Evolutionary conservation across 2,113 vertebrate genomes (phyloP).

Genomic region (Noturus placidus): DNA sequence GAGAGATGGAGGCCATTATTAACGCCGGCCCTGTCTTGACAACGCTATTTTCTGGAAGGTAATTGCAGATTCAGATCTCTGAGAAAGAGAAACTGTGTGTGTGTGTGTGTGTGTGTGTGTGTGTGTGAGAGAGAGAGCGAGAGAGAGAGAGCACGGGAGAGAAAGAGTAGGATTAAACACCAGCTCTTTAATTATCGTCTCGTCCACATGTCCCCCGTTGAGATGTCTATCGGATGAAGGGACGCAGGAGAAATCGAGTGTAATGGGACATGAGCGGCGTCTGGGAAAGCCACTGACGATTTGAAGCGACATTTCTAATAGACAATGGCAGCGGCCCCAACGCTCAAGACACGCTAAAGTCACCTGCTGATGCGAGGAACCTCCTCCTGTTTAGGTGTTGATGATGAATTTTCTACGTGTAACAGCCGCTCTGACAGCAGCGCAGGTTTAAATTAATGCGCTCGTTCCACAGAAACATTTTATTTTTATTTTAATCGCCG

Average conservation of each 20-base stretch:
- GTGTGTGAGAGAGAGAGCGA: slow-evolving; percentile 38
- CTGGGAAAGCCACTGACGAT: slow-evolving; percentile 81
- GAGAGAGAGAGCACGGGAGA: slow-evolving; percentile 60
- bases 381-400: not conserved
- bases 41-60: slow-evolving; percentile 77
- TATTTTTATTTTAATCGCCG: too few species aligned
- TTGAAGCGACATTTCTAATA: slow-evolving; percentile 97
- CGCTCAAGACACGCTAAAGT: slow-evolving; percentile 82
- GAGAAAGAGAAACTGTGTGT: slow-evolving; percentile 79
- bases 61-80: slow-evolving; percentile 89
- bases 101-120: slow-evolving; percentile 47
- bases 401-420: not conserved
- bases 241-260: slow-evolving; percentile 84
- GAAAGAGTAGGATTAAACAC: slow-evolving; percentile 88
- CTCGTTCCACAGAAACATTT: too few species aligned
- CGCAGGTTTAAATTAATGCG: not conserved
- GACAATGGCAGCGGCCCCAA: slow-evolving; percentile 88
- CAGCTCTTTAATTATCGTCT: slow-evolving; percentile 88
- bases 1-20: slow-evolving; percentile 76
- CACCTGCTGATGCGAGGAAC: slow-evolving; percentile 84
- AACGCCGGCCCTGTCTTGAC: slow-evolving; percentile 76
- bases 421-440: not conserved
- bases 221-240: slow-evolving; percentile 81
- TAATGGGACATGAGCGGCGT: slow-evolving; percentile 94
- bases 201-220: slow-evolving; percentile 76